These are phyloP conservation scores for Triplophysa yarkandensis DNA, from an alignment of 2,797 vertebrate species.

Conservation along the genomic window DNA sequence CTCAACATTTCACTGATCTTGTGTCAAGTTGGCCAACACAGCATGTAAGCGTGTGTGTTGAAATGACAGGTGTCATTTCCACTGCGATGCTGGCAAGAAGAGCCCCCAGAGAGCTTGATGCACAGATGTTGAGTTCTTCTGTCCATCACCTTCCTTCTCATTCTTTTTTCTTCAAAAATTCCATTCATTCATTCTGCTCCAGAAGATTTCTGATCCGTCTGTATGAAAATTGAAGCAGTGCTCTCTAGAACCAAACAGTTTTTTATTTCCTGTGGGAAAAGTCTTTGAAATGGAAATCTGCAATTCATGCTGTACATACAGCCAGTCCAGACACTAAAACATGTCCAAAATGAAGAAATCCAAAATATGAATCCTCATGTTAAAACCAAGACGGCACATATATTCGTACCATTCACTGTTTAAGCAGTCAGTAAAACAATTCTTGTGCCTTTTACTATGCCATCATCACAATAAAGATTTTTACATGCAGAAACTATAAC, in stretches of 20 bases:
- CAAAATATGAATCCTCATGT: not conserved
- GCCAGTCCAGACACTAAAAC: slow-evolving; percentile 1
- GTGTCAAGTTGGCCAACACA: not conserved
- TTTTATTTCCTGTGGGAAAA: not conserved
- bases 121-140: slow-evolving; percentile 16
- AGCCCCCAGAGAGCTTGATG: slow-evolving; percentile 5
- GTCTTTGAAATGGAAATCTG: slow-evolving; percentile 27
- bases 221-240: slow-evolving; percentile 23
- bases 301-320: slow-evolving; percentile 19
- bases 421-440: not conserved
- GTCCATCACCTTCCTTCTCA: slow-evolving; percentile 2
- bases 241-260: not conserved
- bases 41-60: not conserved
- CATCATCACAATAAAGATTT: too few species aligned
- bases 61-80: slow-evolving; percentile 28
- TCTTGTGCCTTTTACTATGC: not conserved
- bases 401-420: not conserved
- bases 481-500: too few species aligned
- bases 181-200: slow-evolving; percentile 15
- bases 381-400: not conserved
- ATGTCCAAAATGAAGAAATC: not conserved
- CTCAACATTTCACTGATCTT: not conserved
- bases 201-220: slow-evolving; percentile 13
- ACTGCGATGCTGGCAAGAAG: not conserved
- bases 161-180: not conserved